Conservation (phyloP, 1,140 invertebrate species). For the Diorhabda sublineata region DNA sequence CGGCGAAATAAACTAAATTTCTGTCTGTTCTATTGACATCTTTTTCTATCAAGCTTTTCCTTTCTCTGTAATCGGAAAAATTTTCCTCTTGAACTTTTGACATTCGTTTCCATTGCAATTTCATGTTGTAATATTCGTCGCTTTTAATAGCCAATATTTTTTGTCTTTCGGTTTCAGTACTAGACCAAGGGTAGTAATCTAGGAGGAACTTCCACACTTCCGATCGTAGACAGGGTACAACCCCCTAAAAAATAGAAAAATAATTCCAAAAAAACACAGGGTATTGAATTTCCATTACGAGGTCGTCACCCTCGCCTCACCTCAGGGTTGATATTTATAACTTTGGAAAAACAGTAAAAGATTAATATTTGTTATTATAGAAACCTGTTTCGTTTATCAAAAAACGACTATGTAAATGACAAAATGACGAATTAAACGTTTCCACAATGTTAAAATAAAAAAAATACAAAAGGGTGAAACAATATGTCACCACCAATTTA, state of each 20-base stretch:
- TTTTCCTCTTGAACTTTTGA: constrained; percentile 79
- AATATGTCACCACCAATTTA: too few species aligned
- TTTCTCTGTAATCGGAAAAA: constrained; percentile 84
- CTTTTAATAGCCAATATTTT: constrained; percentile 66
- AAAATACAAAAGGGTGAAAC: too few species aligned
- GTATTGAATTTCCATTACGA: too few species aligned
- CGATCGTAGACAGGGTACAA: constrained; percentile 64
- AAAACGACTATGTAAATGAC: too few species aligned
- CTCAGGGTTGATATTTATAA: too few species aligned
- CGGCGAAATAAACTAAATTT: constrained; percentile 84
- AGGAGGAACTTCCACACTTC: constrained; percentile 96
- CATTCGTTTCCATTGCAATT: constrained; percentile 93
- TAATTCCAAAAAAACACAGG: constrained; percentile 1
- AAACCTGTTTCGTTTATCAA: too few species aligned
- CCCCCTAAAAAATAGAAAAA: constrained; percentile 45
- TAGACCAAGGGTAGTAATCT: constrained; percentile 83
- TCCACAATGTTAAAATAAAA: too few species aligned
- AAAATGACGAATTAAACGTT: too few species aligned
- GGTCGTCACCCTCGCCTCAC: too few species aligned
- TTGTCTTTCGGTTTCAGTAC: constrained; percentile 67
- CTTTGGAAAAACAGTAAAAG: too few species aligned
- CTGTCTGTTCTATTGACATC: constrained; percentile 96
- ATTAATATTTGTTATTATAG: too few species aligned
- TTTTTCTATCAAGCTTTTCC: constrained; percentile 95
- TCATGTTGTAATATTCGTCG: constrained; percentile 93